Evolutionary conservation across 2,113 vertebrate species (phyloP).

Genomic region (Atractosteus spatula): DNA sequence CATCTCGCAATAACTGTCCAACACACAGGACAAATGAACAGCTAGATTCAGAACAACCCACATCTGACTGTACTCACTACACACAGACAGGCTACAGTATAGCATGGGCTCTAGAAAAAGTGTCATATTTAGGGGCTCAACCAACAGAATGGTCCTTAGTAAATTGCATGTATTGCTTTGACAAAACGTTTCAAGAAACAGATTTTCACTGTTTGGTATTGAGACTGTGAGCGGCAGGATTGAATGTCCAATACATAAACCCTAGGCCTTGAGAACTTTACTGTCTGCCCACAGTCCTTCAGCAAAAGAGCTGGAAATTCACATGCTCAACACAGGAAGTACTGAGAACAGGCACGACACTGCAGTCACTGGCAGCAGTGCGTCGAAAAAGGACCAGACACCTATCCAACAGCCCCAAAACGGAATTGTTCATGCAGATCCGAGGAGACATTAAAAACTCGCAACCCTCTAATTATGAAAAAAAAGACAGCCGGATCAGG

Average conservation of each 20-base stretch:
- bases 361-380: background rate
- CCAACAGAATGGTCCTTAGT: background rate
- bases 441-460: background rate
- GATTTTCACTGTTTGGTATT: background rate
- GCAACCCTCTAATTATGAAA: background rate
- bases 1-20: background rate
- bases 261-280: too few relatives aligned
- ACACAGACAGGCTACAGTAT: conserved; percentile 33
- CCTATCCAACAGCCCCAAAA: background rate
- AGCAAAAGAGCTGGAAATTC: background rate
- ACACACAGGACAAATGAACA: conserved; percentile 1
- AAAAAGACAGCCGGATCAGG: background rate
- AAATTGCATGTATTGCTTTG: background rate
- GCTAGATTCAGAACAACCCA: background rate
- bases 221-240: too few relatives aligned
- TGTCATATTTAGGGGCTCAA: background rate
- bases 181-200: background rate
- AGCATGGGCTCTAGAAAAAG: background rate
- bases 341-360: background rate
- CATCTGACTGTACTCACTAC: conserved; percentile 19
- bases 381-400: background rate
- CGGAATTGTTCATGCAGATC: conserved; percentile 1
- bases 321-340: background rate
- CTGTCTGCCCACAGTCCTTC: background rate
- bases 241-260: too few relatives aligned